These are phyloP conservation scores for Notolabrus celidotus DNA, from an alignment of 2,797 vertebrate genomes.

Conservation along the genomic window DNA sequence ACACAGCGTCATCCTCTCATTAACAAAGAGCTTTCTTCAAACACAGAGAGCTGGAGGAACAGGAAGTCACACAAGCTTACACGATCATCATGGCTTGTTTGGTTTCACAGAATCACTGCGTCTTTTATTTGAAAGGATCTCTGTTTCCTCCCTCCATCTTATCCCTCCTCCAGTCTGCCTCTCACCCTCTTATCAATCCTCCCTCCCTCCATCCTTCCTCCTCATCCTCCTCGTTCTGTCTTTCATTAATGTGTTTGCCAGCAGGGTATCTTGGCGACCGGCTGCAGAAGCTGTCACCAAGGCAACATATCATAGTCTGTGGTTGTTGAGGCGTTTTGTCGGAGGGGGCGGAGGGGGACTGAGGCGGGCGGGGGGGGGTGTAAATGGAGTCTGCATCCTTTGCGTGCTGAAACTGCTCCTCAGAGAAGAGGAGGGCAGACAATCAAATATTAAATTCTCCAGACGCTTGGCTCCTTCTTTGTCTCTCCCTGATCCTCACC, in stretches of 20 bases:
- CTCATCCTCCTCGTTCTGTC: constrained; percentile 44
- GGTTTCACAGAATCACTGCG: constrained; percentile 5
- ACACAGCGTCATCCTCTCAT: not conserved
- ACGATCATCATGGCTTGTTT: constrained; percentile 8
- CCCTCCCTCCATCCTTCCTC: not conserved
- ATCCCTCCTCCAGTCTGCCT: too few species aligned
- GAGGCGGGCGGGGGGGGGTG: not conserved
- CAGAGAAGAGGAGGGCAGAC: constrained; percentile 22
- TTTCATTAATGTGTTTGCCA: constrained; percentile 64
- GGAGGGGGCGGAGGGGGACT: constrained; percentile 1
- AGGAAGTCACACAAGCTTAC: not conserved
- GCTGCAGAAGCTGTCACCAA: constrained; percentile 67
- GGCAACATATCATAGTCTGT: constrained; percentile 62
- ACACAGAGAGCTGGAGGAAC: not conserved
- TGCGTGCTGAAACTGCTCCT: constrained; percentile 11
- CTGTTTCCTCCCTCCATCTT: not conserved
- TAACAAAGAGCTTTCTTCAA: not conserved
- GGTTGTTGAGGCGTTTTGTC: constrained; percentile 44
- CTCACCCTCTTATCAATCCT: too few species aligned
- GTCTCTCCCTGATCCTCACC: not conserved
- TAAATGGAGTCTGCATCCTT: constrained; percentile 44
- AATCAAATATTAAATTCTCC: constrained; percentile 59
- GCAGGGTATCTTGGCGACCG: constrained; percentile 57
- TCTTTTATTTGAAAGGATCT: constrained; percentile 6
- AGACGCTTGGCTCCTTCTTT: constrained; percentile 8